Evolutionary conservation across 2,113 vertebrate species (phyloP).

Genomic region (Gymnorhina tibicen): DNA sequence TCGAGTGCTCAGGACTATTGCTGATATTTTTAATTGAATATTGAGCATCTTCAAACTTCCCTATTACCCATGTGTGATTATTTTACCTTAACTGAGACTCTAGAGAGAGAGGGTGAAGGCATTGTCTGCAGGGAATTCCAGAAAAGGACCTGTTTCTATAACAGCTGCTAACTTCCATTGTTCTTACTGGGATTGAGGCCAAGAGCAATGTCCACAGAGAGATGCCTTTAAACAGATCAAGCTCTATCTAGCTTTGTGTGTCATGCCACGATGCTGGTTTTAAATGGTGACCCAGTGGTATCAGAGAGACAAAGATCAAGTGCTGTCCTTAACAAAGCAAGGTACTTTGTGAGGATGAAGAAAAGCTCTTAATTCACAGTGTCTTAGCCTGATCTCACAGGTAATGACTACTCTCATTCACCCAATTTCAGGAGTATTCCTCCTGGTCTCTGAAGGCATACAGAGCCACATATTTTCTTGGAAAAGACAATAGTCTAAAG

Average conservation of each 20-base stretch:
- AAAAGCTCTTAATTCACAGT: not conserved
- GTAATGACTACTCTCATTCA: not conserved
- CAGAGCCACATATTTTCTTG: not conserved
- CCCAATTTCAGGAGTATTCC: not conserved
- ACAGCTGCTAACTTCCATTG: not conserved
- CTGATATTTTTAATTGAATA: not conserved
- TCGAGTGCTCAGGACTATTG: accelerated
- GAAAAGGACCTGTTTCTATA: not conserved
- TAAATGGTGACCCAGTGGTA: not conserved
- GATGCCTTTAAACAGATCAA: not conserved
- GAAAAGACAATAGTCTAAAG: not conserved
- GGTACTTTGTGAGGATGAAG: not conserved
- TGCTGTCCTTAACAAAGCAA: not conserved
- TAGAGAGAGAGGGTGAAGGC: not conserved
- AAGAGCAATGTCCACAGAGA: not conserved
- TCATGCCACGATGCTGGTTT: not conserved
- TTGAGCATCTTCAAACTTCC: not conserved
- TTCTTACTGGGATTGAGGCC: not conserved
- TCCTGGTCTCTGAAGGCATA: not conserved
- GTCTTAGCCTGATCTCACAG: not conserved
- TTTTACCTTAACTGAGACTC: not conserved
- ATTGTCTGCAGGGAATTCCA: not conserved
- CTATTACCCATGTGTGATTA: not conserved
- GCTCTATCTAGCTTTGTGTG: not conserved
- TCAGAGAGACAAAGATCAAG: not conserved